Percentiles rank a stretch among this genome's conserved stretches.
phyloP scores from a whole-genome alignment of 1,140 invertebrate genomes.

The Drosophila nasuta region DNA sequence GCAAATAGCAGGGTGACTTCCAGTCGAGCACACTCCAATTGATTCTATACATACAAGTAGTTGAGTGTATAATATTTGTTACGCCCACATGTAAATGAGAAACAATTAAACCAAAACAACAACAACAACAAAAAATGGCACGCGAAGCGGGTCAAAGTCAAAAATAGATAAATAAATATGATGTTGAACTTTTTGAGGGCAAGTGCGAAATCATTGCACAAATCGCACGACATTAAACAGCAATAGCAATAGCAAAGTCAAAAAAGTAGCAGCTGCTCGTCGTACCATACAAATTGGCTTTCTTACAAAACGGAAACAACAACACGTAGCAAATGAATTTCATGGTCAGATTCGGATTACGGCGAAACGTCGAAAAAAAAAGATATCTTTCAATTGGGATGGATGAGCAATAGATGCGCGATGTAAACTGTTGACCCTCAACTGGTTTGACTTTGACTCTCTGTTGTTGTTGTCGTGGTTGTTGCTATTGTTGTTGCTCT shows the following conservation, averaged over 20 bases:
- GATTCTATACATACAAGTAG: neutral
- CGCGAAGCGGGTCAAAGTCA: slow-evolving; percentile 77
- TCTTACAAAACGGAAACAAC: slow-evolving; percentile 80
- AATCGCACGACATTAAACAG: slow-evolving; percentile 41
- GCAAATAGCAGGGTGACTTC: neutral
- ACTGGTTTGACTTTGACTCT: slow-evolving; percentile 49
- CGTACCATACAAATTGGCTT: slow-evolving; percentile 56
- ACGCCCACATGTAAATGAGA: slow-evolving; percentile 39
- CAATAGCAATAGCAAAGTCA: slow-evolving; percentile 5
- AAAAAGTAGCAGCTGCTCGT: slow-evolving; percentile 13
- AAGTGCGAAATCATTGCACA: slow-evolving; percentile 63
- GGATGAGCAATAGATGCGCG: slow-evolving; percentile 30
- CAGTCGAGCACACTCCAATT: neutral
- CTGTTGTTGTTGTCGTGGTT: slow-evolving; percentile 7
- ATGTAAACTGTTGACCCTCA: slow-evolving; percentile 54
- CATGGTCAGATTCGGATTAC: slow-evolving; percentile 65
- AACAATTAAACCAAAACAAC: slow-evolving; percentile 32
- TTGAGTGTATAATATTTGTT: slow-evolving; percentile 11
- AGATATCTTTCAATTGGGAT: slow-evolving; percentile 41
- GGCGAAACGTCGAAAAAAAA: slow-evolving; percentile 41
- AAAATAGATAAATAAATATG: slow-evolving; percentile 48
- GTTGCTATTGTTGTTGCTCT: neutral
- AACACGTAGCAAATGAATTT: slow-evolving; percentile 76
- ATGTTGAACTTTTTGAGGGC: slow-evolving; percentile 42
- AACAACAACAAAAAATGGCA: slow-evolving; percentile 27